Evolutionary conservation across 2,797 vertebrate genomes (phyloP), one percentile per base, ranked within the genome.

Genomic region (Lacerta bilineata): DNA sequence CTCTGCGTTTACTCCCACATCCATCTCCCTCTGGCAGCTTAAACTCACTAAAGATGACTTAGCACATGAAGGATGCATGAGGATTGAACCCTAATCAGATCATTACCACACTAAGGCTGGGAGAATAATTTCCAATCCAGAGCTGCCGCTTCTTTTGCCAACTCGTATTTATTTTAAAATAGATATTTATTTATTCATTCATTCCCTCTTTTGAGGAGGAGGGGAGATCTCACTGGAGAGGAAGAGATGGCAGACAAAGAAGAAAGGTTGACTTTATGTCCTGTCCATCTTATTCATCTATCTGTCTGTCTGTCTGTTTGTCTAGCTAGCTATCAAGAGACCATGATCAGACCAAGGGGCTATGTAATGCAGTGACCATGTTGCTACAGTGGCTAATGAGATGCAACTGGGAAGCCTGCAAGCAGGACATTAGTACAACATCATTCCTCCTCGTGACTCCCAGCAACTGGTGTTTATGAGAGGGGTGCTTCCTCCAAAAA

Each of bases 11-110:
- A 59, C n/a, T 66, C 69, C 23, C 27, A n/a, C 78, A 72, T 90
- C 86, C 77, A 27, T 93, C 3, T 33, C 81, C 88, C 23, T 50
- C n/a, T 3, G 85, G 90, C 7, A 0, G 43, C 33, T 85, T 88
- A 83, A 89, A 27, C 87, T 91, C 85, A 27, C 61, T 7, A 76
- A 93, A 82, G 91, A 94, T 93, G 94, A 91, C 88, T 93, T 93
- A 87, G 92, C 9, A 2, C 18, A 0, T 90, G 89, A 94, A 83
- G 87, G 84, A 93, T 91, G 90, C 6, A 55, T 33, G 91, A 85
- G 89, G 79, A 91, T 36, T 92, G 92, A 90, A 89, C 91, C 84
- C 87, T 94, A 88, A 95, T 96, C 93, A 93, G 91, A 92, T 93
- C 92, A 69, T 92, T 91, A 90, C 89, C 90, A 91, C 78, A 83